These are phyloP conservation scores for Mythimna ferrago DNA, from an alignment of 2,888 invertebrate species.

Conservation along the genomic window DNA sequence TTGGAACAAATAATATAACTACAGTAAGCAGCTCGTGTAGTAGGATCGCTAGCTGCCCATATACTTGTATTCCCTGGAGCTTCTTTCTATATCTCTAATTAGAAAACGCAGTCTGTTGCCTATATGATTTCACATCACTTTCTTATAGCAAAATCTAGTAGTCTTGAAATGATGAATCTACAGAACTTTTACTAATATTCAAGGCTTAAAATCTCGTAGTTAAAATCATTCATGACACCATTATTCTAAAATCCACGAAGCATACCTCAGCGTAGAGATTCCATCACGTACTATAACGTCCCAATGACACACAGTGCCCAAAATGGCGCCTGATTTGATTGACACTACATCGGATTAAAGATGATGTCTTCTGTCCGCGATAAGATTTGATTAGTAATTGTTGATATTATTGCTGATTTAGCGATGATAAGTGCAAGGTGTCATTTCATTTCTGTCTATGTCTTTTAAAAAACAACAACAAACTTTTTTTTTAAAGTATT, in stretches of 20 bases:
- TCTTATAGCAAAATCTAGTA: not conserved
- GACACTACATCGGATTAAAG: conserved; percentile 23
- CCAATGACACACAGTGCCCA: conserved; percentile 47
- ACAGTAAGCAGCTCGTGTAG: not conserved
- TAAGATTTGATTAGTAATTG: not conserved
- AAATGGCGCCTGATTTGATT: conserved; percentile 55
- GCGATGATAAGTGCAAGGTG: too few species aligned
- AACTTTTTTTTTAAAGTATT: too few species aligned
- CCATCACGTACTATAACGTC: conserved; percentile 53
- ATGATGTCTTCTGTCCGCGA: not conserved
- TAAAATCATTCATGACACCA: not conserved
- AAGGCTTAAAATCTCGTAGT: not conserved
- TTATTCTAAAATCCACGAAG: not conserved
- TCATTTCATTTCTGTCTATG: not conserved
- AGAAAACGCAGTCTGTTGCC: not conserved
- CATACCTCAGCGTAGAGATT: conserved; percentile 24
- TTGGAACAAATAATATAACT: not conserved
- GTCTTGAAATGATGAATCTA: not conserved
- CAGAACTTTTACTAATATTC: not conserved
- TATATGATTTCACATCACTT: not conserved
- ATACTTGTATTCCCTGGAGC: not conserved
- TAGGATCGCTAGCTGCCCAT: not conserved
- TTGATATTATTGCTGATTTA: not conserved
- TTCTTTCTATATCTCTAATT: not conserved
- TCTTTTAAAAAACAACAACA: too few species aligned